Evolutionary conservation across 2,797 vertebrate species (phyloP).

Genomic region (Monodelphis domestica): DNA sequence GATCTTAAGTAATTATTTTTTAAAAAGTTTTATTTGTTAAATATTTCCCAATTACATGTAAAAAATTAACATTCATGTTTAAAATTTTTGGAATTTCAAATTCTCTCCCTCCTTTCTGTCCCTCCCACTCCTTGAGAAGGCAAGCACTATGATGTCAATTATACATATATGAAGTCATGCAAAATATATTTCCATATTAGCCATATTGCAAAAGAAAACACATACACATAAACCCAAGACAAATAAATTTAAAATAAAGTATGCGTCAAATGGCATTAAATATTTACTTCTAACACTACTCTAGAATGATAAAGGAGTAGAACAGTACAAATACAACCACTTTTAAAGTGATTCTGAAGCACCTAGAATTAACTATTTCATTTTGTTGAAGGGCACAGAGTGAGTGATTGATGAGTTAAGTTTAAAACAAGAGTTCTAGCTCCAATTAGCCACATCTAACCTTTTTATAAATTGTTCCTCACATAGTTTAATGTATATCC

Average conservation of each 20-base stretch:
- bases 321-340: background rate
- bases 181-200: background rate
- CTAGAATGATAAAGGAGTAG: background rate
- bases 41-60: background rate
- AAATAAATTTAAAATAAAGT: background rate
- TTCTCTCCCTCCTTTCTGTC: background rate
- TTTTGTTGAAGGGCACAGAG: background rate
- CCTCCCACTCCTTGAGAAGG: background rate
- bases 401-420: background rate
- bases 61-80: background rate
- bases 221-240: background rate
- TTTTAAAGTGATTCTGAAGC: background rate
- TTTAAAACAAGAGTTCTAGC: slow-evolving; percentile 26
- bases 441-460: background rate
- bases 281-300: background rate
- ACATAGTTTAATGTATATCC: background rate
- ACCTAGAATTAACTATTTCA: background rate
- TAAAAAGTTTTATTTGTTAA: background rate
- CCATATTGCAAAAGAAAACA: background rate
- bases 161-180: background rate
- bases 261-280: background rate
- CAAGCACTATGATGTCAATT: background rate
- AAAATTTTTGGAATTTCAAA: background rate
- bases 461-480: background rate
- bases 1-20: background rate